These are phyloP conservation scores for Coelopa pilipes DNA, from an alignment of 2,888 invertebrate species.

Conservation along the genomic window DNA sequence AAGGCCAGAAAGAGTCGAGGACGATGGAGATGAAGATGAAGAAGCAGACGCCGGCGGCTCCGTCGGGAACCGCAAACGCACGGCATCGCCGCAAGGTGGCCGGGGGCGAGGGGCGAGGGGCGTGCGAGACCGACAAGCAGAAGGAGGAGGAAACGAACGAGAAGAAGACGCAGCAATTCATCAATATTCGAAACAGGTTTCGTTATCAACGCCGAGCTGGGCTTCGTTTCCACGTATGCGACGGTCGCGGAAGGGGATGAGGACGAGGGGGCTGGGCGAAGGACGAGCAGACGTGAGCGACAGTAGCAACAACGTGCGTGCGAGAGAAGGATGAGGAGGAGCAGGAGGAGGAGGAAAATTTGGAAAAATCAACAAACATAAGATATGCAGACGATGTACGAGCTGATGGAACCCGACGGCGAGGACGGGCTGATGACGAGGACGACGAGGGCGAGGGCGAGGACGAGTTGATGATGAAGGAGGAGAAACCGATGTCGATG, in stretches of 20 bases:
- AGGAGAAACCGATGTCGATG: neutral
- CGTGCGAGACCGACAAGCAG: neutral
- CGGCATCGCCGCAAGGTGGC: neutral
- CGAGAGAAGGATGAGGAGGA: neutral
- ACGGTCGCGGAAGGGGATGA: neutral
- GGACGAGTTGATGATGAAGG: no score
- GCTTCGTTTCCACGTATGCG: constrained; percentile 43
- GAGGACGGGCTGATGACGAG: no score
- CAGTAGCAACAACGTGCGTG: neutral
- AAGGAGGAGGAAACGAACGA: neutral
- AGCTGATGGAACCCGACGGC: neutral
- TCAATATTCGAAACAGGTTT: constrained; percentile 44
- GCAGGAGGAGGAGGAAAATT: neutral
- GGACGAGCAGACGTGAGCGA: neutral
- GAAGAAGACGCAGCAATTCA: constrained; percentile 28
- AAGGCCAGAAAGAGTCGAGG: no score
- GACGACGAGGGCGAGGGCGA: neutral
- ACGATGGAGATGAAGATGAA: neutral
- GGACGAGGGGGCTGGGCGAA: neutral
- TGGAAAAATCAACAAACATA: constrained; percentile 2
- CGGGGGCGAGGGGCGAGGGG: neutral
- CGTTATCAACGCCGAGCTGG: constrained; percentile 43
- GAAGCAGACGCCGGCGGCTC: neutral
- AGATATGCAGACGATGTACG: neutral
- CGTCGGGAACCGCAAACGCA: neutral